Evolutionary conservation across 2,797 vertebrate genomes (phyloP).

Genomic region (Chloroceryle amazona): DNA sequence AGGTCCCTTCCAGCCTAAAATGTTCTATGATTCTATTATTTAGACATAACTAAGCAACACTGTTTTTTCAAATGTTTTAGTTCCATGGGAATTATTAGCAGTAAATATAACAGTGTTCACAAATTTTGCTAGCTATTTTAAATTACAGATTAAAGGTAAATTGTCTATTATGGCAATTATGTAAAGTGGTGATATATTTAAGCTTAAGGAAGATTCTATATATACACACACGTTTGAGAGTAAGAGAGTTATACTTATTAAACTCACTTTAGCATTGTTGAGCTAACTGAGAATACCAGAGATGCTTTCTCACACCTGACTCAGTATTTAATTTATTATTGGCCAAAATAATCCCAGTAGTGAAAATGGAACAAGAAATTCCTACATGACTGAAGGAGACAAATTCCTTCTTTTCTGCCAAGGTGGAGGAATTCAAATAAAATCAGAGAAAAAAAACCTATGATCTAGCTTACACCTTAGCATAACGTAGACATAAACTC

Average conservation of each 20-base stretch:
- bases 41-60: neutral
- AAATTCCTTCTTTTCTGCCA: neutral
- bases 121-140: neutral
- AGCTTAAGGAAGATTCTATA: neutral
- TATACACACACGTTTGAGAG: neutral
- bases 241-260: neutral
- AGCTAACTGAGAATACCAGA: neutral
- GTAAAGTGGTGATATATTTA: conserved; percentile 14
- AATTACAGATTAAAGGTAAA: conserved; percentile 6
- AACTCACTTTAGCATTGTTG: neutral
- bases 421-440: no score
- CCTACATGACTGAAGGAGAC: neutral
- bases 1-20: no score
- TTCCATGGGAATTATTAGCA: neutral
- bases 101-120: neutral
- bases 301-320: neutral
- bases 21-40: neutral
- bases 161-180: conserved; percentile 21
- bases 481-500: neutral
- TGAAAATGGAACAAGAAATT: neutral
- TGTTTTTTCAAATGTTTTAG: neutral
- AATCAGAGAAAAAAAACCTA: neutral
- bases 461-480: neutral
- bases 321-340: neutral
- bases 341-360: neutral